Evolutionary conservation across 2,113 vertebrate genomes (phyloP).

Genomic region (Plotosus lineatus): DNA sequence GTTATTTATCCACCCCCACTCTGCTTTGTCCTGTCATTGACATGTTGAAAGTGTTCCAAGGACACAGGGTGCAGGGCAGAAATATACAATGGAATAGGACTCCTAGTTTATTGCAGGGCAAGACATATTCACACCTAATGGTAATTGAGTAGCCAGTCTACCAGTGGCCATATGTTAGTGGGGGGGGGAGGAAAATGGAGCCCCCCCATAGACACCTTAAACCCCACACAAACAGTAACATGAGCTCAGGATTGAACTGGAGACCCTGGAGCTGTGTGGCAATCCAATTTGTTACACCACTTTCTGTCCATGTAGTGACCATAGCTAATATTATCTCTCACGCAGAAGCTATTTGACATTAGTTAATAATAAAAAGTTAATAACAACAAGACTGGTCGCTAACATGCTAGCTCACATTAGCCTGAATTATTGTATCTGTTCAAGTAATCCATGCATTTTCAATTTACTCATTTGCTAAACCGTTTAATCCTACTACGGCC

Average conservation of each 20-base stretch:
- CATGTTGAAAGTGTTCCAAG: not conserved
- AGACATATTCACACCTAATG: not conserved
- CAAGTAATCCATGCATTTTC: not conserved
- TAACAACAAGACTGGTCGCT: not conserved
- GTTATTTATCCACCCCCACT: not conserved
- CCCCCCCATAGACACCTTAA: not conserved
- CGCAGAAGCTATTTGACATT: not conserved
- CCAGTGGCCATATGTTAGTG: not conserved
- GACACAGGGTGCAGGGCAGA: not conserved
- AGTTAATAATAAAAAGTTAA: not conserved
- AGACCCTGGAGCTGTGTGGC: not conserved
- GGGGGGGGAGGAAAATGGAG: not conserved
- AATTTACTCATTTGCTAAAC: no score
- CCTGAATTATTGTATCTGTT: not conserved
- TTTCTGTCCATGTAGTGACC: not conserved
- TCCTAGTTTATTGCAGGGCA: not conserved
- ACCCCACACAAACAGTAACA: not conserved
- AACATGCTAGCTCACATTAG: not conserved
- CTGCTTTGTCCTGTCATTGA: not conserved
- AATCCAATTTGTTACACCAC: not conserved
- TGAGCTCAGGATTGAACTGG: not conserved
- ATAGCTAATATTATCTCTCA: not conserved
- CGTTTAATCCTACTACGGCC: no score
- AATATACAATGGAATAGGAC: not conserved
- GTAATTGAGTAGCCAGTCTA: not conserved